Conservation (phyloP, 2,113 vertebrate species). For the Spermophilus dauricus region DNA sequence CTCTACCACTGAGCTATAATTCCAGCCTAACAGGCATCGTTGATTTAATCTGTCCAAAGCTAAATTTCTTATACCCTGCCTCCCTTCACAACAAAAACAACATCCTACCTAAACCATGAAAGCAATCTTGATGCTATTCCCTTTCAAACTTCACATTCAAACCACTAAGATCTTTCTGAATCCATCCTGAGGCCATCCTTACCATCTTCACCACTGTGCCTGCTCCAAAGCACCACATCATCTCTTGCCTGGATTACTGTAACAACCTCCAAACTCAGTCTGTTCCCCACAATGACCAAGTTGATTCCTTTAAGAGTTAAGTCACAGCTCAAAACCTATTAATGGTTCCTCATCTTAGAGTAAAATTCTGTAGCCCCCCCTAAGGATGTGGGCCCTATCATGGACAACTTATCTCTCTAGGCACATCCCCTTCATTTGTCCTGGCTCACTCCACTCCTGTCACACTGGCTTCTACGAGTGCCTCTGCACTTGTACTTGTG, state of each 20-base stretch:
- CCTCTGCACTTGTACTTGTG: neutral
- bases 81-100: neutral
- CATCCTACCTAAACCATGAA: neutral
- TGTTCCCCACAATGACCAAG: neutral
- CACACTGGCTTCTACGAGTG: neutral
- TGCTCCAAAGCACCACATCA: neutral
- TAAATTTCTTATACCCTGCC: neutral
- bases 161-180: neutral
- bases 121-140: neutral
- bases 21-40: neutral
- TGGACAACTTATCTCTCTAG: neutral
- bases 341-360: neutral
- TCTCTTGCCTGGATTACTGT: neutral
- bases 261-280: neutral
- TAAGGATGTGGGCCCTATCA: neutral
- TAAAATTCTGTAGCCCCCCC: neutral
- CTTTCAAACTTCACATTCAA: constrained; percentile 21
- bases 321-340: neutral
- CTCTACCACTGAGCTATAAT: too few species aligned
- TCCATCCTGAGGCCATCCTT: neutral
- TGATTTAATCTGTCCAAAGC: neutral
- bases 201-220: neutral
- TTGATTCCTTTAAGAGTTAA: constrained; percentile 6
- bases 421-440: neutral
- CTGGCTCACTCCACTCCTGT: neutral